These are phyloP conservation scores for Zapus hudsonius DNA, from an alignment of 2,113 vertebrate species.

Conservation along the genomic window DNA sequence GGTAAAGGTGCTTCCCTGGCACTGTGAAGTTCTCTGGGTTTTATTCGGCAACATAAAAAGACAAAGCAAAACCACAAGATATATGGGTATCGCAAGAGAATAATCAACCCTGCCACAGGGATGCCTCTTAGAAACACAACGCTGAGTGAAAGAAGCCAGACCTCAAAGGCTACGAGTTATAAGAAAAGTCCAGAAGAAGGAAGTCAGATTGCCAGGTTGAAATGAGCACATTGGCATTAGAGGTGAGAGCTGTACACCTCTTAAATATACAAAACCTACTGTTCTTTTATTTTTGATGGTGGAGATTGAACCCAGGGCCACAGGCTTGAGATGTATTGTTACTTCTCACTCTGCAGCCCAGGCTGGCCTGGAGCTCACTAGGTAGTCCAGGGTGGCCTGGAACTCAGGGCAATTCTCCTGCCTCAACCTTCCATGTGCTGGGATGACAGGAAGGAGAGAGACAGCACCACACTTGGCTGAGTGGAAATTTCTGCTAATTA, in stretches of 20 bases:
- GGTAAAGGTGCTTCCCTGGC: background rate
- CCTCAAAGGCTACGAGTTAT: background rate
- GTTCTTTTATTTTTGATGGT: background rate
- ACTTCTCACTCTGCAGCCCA: no score
- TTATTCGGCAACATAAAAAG: background rate
- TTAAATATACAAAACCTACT: background rate
- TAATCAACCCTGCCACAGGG: background rate
- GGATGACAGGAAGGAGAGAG: no score
- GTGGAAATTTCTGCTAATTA: background rate
- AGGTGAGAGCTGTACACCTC: background rate
- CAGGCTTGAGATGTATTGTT: no score
- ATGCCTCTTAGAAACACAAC: background rate
- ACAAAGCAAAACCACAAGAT: background rate
- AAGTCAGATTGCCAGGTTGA: background rate
- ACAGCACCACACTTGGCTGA: no score
- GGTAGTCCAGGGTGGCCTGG: background rate
- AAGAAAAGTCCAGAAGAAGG: background rate
- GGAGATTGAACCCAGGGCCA: background rate
- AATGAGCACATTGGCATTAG: background rate
- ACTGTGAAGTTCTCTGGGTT: background rate
- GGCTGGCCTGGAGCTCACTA: background rate
- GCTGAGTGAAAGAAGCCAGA: background rate
- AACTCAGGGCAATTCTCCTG: background rate
- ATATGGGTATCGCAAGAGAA: background rate
- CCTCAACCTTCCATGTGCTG: background rate